Conservation (phyloP, 2,113 vertebrate species). For the Saguinus imperator region DNA sequence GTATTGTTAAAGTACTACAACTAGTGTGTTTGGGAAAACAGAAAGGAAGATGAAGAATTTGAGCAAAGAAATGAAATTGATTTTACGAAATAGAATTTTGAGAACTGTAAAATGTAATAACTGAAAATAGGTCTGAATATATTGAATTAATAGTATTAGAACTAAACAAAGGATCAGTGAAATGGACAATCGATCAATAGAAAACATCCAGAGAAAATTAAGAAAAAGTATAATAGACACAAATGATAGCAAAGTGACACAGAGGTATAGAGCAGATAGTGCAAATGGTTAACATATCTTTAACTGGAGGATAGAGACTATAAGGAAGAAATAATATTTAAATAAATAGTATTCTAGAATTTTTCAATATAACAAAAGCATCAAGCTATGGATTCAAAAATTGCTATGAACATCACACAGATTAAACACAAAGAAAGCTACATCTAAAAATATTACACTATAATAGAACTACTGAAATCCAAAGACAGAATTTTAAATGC, state of each 20-base stretch:
- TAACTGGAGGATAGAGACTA: neutral
- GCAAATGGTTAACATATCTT: neutral
- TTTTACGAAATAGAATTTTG: neutral
- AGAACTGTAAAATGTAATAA: neutral
- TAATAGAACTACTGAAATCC: neutral
- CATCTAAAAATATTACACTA: neutral
- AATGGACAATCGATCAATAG: neutral
- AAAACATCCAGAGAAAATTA: neutral
- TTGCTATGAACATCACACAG: neutral
- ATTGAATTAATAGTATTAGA: neutral
- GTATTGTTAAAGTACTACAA: neutral
- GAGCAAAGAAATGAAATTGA: neutral
- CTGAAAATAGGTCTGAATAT: neutral
- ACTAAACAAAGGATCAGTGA: neutral
- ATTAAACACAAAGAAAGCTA: neutral
- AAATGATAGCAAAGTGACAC: neutral
- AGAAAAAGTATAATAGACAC: neutral
- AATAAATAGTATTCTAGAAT: neutral
- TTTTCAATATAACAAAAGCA: neutral
- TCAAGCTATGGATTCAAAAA: neutral
- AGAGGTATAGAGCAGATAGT: neutral
- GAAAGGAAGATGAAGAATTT: neutral
- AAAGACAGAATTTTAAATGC: neutral
- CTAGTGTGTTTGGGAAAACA: neutral
- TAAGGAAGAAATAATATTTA: neutral